Evolutionary conservation across 2,797 vertebrate species (phyloP).

Genomic region (Pithecia hirsuta): DNA sequence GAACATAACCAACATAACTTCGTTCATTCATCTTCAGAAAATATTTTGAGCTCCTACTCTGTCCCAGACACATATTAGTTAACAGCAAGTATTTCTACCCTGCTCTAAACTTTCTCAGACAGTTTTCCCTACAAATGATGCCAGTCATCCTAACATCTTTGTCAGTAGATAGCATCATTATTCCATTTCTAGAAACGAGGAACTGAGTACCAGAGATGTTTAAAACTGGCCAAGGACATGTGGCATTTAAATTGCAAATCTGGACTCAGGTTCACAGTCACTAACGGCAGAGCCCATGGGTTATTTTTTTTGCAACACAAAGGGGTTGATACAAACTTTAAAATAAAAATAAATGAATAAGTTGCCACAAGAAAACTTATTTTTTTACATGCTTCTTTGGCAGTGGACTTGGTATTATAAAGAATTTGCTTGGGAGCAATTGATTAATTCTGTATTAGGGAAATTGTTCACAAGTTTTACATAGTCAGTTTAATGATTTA

Average conservation of each 20-base stretch:
- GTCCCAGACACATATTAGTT: background rate
- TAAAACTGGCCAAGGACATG: background rate
- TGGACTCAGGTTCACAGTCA: background rate
- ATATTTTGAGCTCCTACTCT: background rate
- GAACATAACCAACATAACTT: background rate
- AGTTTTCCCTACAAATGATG: background rate
- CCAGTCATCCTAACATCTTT: background rate
- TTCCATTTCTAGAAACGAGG: background rate
- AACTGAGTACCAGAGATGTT: background rate
- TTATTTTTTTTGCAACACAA: background rate
- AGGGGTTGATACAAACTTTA: background rate
- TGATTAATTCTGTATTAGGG: background rate
- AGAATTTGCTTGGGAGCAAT: background rate
- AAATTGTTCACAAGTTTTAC: slow-evolving; percentile 1
- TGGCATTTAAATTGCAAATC: background rate
- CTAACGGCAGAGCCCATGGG: background rate
- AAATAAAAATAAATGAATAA: background rate
- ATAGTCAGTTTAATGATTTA: background rate
- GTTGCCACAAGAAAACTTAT: background rate
- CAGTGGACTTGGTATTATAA: background rate
- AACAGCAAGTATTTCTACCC: background rate
- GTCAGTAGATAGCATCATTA: background rate
- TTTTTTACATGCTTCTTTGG: background rate
- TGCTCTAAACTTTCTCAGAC: background rate
- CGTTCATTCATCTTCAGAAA: background rate